Conservation (phyloP, 2,113 vertebrate genomes). For the Callipepla californica region DNA sequence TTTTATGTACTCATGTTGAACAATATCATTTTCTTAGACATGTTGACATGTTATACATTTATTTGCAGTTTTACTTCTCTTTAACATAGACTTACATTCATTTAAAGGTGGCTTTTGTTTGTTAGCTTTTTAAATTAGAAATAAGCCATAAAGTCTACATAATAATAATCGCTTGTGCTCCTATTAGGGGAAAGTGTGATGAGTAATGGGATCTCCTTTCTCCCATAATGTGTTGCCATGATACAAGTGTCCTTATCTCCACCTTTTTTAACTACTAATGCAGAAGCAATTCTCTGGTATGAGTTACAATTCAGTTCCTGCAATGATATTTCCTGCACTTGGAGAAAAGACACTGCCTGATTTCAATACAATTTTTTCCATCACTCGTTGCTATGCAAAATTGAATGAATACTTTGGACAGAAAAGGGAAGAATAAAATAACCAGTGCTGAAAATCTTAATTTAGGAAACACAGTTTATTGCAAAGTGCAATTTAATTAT, state of each 20-base stretch:
- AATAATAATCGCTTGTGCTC: neutral
- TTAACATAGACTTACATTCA: neutral
- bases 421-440: neutral
- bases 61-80: neutral
- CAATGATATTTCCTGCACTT: neutral
- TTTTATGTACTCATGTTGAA: neutral
- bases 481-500: constrained; percentile 8
- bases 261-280: neutral
- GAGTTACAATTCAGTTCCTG: neutral
- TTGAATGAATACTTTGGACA: neutral
- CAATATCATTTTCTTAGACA: neutral
- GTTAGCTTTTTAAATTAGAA: neutral
- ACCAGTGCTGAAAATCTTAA: neutral
- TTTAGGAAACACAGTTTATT: neutral
- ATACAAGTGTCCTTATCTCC: neutral
- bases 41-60: neutral
- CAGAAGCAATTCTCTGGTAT: neutral
- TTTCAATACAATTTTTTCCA: neutral
- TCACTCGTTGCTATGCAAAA: neutral
- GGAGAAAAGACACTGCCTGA: neutral
- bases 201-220: neutral
- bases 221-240: neutral
- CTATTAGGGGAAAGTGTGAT: neutral
- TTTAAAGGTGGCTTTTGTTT: neutral
- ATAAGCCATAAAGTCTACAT: neutral